phyloP scores from a whole-genome alignment of 2,113 vertebrate species.

The Anolis carolinensis region DNA sequence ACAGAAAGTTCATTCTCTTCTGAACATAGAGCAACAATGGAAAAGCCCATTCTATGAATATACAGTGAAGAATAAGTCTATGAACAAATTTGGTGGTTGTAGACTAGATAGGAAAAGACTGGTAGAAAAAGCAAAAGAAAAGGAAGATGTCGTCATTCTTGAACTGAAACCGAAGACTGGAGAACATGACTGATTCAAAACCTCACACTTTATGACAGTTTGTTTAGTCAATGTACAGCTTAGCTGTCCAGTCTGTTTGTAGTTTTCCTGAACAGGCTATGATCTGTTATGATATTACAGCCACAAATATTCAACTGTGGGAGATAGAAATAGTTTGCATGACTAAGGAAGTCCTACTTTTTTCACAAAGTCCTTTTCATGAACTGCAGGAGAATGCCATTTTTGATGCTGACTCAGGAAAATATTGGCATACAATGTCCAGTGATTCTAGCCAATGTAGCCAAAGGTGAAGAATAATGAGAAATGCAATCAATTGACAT shows the following conservation, averaged over 20 bases:
- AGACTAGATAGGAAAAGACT: not conserved
- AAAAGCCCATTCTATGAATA: not conserved
- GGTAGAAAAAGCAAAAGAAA: not conserved
- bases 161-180: not conserved
- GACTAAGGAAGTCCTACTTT: not conserved
- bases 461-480: too few species aligned
- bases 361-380: not conserved
- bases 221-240: rapidly evolving
- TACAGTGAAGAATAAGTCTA: not conserved
- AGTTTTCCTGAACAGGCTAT: constrained; percentile 2
- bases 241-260: not conserved
- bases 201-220: not conserved
- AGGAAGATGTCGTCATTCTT: not conserved
- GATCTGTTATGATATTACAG: constrained; percentile 4
- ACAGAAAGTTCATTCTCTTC: too few species aligned
- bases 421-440: not conserved
- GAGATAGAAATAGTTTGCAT: constrained; percentile 44
- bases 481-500: too few species aligned
- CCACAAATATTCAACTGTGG: constrained; percentile 26
- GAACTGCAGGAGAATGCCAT: not conserved
- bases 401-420: not conserved
- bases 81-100: not conserved
- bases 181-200: not conserved
- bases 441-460: too few species aligned
- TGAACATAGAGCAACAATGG: too few species aligned